Percentiles rank a stretch among this genome's conserved stretches.
Evolutionary conservation across 2,797 vertebrate species (phyloP).

Genomic region (Brachyrhaphis roseni): DNA sequence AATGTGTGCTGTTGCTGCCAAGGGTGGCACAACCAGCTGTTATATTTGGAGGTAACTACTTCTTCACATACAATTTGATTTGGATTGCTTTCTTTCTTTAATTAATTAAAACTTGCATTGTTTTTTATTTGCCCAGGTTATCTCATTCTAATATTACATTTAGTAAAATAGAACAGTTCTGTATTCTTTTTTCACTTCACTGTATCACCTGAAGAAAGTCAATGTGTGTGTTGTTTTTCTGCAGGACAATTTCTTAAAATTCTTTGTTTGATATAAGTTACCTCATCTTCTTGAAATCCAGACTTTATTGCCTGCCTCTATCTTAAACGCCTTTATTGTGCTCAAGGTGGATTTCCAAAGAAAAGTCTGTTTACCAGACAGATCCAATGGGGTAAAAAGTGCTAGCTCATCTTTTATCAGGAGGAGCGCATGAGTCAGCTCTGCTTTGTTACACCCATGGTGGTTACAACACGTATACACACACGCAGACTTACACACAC

Average conservation of each 20-base stretch:
- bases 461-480: slow-evolving; percentile 64
- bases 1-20: neutral
- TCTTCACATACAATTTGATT: neutral
- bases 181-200: neutral
- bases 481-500: slow-evolving; percentile 18
- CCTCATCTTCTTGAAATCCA: slow-evolving; percentile 16
- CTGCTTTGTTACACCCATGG: slow-evolving; percentile 71
- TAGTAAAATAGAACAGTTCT: too few species aligned
- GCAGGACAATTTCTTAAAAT: slow-evolving; percentile 3
- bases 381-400: slow-evolving; percentile 70
- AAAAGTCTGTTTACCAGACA: slow-evolving; percentile 40
- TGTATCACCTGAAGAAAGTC: neutral
- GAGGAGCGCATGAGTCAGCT: slow-evolving; percentile 88
- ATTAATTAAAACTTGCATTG: neutral
- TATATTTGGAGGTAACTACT: neutral
- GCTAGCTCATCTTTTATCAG: slow-evolving; percentile 90
- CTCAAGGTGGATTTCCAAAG: slow-evolving; percentile 33
- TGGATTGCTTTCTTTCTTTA: neutral
- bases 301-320: slow-evolving; percentile 1
- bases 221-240: slow-evolving; percentile 4
- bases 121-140: neutral
- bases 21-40: neutral
- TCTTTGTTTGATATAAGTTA: neutral
- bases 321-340: slow-evolving; percentile 13
- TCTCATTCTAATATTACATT: neutral